Base-by-base conservation (phyloP, 30 jellyfish, hydroid and myxozoan species). In the Catostylus mosaicus region DNA sequence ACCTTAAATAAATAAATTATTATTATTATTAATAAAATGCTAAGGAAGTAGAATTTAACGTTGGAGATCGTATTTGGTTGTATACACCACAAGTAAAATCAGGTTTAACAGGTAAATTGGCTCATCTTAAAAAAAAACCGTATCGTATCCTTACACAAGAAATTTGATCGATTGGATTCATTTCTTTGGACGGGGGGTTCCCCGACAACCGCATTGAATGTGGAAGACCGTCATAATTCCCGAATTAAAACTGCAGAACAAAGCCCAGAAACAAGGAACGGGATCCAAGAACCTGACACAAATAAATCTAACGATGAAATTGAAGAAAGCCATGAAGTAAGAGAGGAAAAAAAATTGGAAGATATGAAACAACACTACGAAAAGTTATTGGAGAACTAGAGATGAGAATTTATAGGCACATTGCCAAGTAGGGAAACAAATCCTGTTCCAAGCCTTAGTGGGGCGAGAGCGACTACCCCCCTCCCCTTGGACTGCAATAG, bases 351-450 rank as follows among this genome's bases (percentile, higher is more conserved):
- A 22, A 67, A 30, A 2, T 24, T 67, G 31, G 6, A 67, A 29
- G 79, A 67, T 54, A 67, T 67, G 79, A 32, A 67, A 27, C 33
- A 26, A 59, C 79, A 67, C 79, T 67, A 67, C 35, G 57, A 67
- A 67, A 30, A 59, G 30, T 59, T 67, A 59, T 67, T 67, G 38
- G 79, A 67, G 79, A 67, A 67, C 35, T 59, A 67, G 79, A 54
- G 38, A 67, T 59, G 20, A 35, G 79, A 67, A 59, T 67, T 67
- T 67, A n/a, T n/a, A n/a, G n/a, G n/a, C n/a, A n/a, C n/a, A n/a
- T n/a, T n/a, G n/a, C n/a, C n/a, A n/a, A n/a, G n/a, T n/a, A n/a
- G n/a, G n/a, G n/a, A n/a, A n/a, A n/a, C n/a, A n/a, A n/a, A n/a
- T n/a, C n/a, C n/a, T n/a, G n/a, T n/a, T n/a, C n/a, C n/a, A n/a